A percentile compares a stretch with the other conserved stretches of the same genome.
These are phyloP conservation scores for Polyergus mexicanus DNA, from an alignment of 1,140 invertebrate species.

Conservation along the genomic window DNA sequence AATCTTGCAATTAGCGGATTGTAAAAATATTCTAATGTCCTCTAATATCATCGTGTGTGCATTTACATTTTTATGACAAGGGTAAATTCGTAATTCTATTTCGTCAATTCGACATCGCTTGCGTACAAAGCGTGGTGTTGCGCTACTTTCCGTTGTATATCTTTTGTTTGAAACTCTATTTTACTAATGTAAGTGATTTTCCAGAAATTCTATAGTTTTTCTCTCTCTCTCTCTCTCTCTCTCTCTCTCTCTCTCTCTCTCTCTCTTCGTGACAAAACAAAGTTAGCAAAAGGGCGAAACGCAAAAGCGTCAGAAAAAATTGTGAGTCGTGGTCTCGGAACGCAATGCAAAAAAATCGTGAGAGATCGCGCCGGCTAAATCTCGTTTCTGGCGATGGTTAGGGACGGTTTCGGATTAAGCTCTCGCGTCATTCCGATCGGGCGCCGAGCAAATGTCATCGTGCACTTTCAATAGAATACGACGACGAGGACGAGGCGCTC, in stretches of 20 bases:
- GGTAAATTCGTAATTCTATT: slow-evolving; percentile 24
- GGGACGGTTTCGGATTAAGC: slow-evolving; percentile 40
- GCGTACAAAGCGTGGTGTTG: slow-evolving; percentile 15
- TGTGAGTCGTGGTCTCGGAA: neutral
- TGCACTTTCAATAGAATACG: slow-evolving; percentile 17
- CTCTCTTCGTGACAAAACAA: slow-evolving; percentile 42
- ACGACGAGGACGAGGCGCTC: neutral
- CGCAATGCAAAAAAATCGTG: neutral
- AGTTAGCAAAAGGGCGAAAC: slow-evolving; percentile 19
- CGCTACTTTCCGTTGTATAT: slow-evolving; percentile 8
- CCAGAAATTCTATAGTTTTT: neutral
- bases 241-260: slow-evolving; percentile 30
- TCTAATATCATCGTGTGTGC: neutral
- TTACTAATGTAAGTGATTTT: slow-evolving; percentile 33
- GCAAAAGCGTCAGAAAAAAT: neutral
- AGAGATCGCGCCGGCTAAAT: neutral
- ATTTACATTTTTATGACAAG: slow-evolving; percentile 47
- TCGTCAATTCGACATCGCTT: slow-evolving; percentile 16
- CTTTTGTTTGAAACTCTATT: slow-evolving; percentile 46
- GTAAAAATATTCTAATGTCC: neutral
- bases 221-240: too few species aligned
- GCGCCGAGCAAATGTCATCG: slow-evolving; percentile 53
- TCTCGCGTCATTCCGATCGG: slow-evolving; percentile 16
- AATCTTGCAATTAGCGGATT: neutral
- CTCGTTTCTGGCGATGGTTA: neutral